phyloP scores from a whole-genome alignment of 2,888 invertebrate genomes.

The Clitarchus hookeri region DNA sequence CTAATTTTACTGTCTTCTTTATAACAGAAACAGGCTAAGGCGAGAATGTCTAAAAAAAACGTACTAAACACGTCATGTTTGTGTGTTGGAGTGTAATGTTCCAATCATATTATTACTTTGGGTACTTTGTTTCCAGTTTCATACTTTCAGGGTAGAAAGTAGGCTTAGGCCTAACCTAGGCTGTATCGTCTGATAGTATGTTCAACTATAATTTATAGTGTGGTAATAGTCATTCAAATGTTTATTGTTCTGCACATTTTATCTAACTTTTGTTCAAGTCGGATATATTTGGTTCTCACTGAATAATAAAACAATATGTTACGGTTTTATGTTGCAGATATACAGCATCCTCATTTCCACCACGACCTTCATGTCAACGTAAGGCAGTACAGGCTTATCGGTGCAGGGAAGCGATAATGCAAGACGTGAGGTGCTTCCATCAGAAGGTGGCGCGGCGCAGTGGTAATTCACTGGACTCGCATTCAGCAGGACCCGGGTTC shows the following conservation, averaged over 20 bases:
- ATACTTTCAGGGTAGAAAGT: too few species aligned
- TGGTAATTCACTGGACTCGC: too few species aligned
- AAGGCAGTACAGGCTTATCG: too few species aligned
- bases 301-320: background rate
- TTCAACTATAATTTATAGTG: background rate
- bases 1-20: background rate
- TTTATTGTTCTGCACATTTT: background rate
- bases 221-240: background rate
- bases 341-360: conserved; percentile 2
- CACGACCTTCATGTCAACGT: background rate
- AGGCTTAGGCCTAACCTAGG: too few species aligned
- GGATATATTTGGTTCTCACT: background rate
- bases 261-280: too few species aligned
- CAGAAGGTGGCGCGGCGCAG: too few species aligned
- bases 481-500: too few species aligned
- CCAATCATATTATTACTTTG: too few species aligned
- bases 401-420: too few species aligned
- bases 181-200: too few species aligned
- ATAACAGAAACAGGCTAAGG: background rate
- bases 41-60: background rate
- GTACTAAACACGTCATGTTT: background rate
- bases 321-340: background rate
- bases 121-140: too few species aligned
- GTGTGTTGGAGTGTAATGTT: too few species aligned
- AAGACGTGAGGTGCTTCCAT: background rate